Conservation (phyloP, 2,797 vertebrate genomes). For the Saxicola maurus region DNA sequence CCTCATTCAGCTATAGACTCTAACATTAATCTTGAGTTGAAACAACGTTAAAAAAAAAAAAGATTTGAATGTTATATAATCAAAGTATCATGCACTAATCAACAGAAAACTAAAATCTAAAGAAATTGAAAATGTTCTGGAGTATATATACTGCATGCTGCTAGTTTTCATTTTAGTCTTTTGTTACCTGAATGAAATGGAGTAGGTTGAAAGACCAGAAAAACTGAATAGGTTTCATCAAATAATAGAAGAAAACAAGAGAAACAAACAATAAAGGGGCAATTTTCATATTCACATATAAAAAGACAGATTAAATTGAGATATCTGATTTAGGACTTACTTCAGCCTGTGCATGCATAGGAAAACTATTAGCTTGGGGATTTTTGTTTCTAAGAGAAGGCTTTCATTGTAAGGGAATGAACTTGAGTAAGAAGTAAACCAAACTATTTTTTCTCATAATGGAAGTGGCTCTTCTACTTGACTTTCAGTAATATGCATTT, state of each 20-base stretch:
- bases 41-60: not conserved
- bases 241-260: not conserved
- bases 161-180: not conserved
- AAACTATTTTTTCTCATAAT: not conserved
- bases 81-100: not conserved
- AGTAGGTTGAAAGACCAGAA: not conserved
- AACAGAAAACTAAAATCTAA: not conserved
- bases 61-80: not conserved
- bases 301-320: not conserved
- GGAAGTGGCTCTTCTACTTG: not conserved
- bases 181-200: not conserved
- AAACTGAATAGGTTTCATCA: not conserved
- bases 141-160: too few species aligned
- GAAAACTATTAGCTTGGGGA: fast-evolving
- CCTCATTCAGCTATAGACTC: not conserved
- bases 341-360: not conserved
- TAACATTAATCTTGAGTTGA: not conserved
- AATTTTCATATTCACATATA: not conserved
- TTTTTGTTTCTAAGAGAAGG: not conserved
- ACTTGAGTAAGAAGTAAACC: not conserved
- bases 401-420: not conserved
- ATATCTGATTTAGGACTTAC: not conserved
- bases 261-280: not conserved
- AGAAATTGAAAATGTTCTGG: not conserved
- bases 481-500: not conserved